phyloP scores from a whole-genome alignment of 2,888 invertebrate species.

The Pristionchus fissidentatus region DNA sequence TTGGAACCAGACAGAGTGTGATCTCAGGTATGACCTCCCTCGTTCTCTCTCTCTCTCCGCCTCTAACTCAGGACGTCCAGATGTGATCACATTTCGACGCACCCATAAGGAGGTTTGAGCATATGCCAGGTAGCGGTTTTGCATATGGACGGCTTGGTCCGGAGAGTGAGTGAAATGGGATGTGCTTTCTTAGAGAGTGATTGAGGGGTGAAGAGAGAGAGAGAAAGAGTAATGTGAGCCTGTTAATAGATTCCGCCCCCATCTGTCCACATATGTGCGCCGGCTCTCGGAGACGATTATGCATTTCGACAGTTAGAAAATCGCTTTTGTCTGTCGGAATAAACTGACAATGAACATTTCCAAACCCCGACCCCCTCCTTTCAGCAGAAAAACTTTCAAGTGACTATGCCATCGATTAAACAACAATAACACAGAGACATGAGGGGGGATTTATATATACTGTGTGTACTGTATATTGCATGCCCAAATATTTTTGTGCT shows the following conservation, averaged over 20 bases:
- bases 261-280: constrained; percentile 15
- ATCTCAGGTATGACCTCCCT: neutral
- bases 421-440: no score
- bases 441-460: no score
- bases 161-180: neutral
- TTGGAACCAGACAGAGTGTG: neutral
- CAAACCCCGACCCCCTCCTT: no score
- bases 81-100: no score
- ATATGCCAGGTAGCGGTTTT: neutral
- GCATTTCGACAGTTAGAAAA: constrained; percentile 30
- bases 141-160: neutral
- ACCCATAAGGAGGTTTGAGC: no score
- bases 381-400: no score
- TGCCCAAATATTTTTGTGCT: no score
- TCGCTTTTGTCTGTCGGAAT: no score
- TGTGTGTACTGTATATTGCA: no score
- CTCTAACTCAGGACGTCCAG: no score
- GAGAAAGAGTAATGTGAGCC: neutral
- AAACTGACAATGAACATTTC: neutral
- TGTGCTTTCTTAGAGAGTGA: constrained; percentile 36
- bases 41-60: no score
- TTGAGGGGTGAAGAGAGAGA: constrained; percentile 21
- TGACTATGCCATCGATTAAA: no score
- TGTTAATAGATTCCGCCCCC: neutral
- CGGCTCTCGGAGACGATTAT: neutral